A percentile compares a stretch with the other conserved stretches of the same genome.
Conservation (phyloP, 2,797 vertebrate species). For the Macropodus opercularis region DNA sequence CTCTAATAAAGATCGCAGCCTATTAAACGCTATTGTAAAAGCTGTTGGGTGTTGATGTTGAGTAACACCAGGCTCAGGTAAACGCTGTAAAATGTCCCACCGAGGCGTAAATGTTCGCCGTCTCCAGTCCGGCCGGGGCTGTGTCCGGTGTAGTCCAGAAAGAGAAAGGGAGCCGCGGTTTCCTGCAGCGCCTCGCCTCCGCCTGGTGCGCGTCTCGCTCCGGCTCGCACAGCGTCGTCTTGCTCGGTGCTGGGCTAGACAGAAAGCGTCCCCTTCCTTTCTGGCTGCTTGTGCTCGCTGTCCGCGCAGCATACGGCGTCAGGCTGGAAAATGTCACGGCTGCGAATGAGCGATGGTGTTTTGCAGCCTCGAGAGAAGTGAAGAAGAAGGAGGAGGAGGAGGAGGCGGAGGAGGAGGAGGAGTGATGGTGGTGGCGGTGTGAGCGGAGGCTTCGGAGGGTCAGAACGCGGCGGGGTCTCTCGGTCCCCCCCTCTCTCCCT, state of each 20-base stretch:
- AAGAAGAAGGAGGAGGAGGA: slow-evolving; percentile 43
- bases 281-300: slow-evolving; percentile 74
- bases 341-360: slow-evolving; percentile 76
- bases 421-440: slow-evolving; percentile 63
- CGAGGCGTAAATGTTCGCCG: slow-evolving; percentile 52
- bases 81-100: slow-evolving; percentile 71
- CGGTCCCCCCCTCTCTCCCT: slow-evolving; percentile 51
- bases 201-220: slow-evolving; percentile 64
- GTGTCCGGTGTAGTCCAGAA: slow-evolving; percentile 56
- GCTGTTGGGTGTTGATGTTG: slow-evolving; percentile 28
- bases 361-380: slow-evolving; percentile 60
- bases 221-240: slow-evolving; percentile 56
- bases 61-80: slow-evolving; percentile 27
- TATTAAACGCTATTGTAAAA: slow-evolving; percentile 50
- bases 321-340: slow-evolving; percentile 76
- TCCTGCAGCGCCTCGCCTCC: slow-evolving; percentile 62
- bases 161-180: slow-evolving; percentile 53
- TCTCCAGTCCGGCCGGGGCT: slow-evolving; percentile 53
- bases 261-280: slow-evolving; percentile 54
- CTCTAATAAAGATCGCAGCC: slow-evolving; percentile 46
- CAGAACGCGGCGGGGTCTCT: slow-evolving; percentile 85
- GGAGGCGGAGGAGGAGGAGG: slow-evolving; percentile 29
- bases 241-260: slow-evolving; percentile 58
- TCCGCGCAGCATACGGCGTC: slow-evolving; percentile 78
- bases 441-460: slow-evolving; percentile 82